phyloP scores from a whole-genome alignment of 2,888 invertebrate species.

The Dioctria linearis region DNA sequence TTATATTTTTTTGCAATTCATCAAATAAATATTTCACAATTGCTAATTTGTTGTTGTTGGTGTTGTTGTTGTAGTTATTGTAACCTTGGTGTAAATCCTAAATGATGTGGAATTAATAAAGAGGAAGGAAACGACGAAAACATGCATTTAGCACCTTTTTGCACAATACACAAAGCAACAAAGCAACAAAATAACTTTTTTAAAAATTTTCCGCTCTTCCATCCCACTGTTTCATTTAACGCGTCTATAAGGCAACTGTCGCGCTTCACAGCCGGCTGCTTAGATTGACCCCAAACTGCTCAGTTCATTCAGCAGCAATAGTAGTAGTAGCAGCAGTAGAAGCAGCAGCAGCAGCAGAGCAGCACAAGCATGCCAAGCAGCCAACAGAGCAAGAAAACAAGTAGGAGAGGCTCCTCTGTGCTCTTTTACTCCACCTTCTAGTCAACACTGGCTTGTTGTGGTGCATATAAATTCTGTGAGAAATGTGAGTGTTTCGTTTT shows the following conservation, averaged over 20 bases:
- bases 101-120: not conserved
- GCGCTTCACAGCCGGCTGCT: constrained; percentile 27
- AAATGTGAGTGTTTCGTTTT: too few relatives aligned
- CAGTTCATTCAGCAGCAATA: constrained; percentile 8
- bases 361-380: constrained; percentile 5
- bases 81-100: not conserved
- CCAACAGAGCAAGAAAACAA: too few relatives aligned
- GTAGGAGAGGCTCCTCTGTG: too few relatives aligned
- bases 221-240: not conserved
- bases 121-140: not conserved
- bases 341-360: constrained; percentile 11
- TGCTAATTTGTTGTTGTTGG: not conserved
- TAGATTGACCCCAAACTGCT: constrained; percentile 32
- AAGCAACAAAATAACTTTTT: not conserved
- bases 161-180: not conserved
- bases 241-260: constrained; percentile 45
- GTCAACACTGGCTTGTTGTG: too few relatives aligned
- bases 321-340: not conserved
- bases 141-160: not conserved
- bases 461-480: too few relatives aligned
- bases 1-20: not conserved
- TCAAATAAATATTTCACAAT: not conserved
- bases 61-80: too few relatives aligned
- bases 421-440: too few relatives aligned
- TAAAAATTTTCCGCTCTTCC: not conserved